Percentiles rank a stretch among this genome's conserved stretches.
Conservation (phyloP, 2,113 vertebrate species). For the Ciconia maguari region DNA sequence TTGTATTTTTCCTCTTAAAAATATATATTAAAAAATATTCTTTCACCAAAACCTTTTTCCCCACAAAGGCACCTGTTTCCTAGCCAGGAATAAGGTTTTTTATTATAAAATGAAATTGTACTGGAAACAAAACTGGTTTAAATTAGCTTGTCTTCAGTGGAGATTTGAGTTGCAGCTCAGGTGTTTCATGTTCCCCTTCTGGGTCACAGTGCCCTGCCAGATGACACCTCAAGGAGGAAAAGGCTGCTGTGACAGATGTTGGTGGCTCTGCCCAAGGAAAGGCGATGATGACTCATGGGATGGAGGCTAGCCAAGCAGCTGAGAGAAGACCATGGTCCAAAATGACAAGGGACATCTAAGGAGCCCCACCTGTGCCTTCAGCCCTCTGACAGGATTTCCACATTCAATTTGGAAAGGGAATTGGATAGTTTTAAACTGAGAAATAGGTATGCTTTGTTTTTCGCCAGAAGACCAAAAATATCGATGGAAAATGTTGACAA, state of each 20-base stretch:
- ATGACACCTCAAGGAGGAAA: neutral
- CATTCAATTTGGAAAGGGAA: neutral
- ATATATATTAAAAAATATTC: neutral
- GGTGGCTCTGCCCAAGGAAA: neutral
- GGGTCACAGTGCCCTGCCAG: neutral
- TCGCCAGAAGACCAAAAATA: constrained; percentile 19
- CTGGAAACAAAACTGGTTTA: neutral
- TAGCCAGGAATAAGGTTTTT: neutral
- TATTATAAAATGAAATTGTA: neutral
- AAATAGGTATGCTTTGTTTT: neutral
- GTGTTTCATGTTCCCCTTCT: neutral
- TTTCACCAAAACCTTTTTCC: neutral
- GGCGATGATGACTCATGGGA: neutral
- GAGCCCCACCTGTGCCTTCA: neutral
- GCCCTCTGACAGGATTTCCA: neutral
- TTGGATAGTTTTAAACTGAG: neutral
- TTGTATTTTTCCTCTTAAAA: neutral
- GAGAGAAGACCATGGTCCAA: neutral
- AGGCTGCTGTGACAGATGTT: neutral
- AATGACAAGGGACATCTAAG: neutral
- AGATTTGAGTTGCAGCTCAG: neutral
- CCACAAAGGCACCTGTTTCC: neutral
- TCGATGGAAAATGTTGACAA: neutral
- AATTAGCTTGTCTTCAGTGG: neutral
- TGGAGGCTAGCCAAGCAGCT: neutral